phyloP scores from a whole-genome alignment of 2,113 vertebrate genomes.

The Parus major region DNA sequence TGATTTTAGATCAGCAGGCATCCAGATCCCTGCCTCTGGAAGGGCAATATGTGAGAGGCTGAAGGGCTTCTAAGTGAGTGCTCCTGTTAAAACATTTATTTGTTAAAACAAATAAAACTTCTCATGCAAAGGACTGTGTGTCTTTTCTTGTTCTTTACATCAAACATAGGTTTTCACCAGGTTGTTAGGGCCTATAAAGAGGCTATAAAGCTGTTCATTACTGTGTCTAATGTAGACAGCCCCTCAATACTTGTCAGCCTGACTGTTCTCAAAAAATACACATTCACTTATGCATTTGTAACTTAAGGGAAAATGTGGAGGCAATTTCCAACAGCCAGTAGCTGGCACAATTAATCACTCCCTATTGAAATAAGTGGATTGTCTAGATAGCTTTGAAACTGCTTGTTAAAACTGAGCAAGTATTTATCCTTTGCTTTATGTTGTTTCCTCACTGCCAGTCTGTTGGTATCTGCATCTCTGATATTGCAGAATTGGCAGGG shows the following conservation, averaged over 20 bases:
- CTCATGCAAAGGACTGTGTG: not conserved
- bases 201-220: not conserved
- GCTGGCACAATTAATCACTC: not conserved
- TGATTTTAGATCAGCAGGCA: not conserved
- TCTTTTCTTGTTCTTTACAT: not conserved
- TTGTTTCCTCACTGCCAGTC: not conserved
- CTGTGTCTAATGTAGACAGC: not conserved
- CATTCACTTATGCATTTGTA: not conserved
- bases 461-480: not conserved
- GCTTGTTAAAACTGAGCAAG: not conserved
- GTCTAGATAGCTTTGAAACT: not conserved
- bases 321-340: not conserved
- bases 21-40: not conserved
- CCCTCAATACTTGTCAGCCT: not conserved
- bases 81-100: not conserved
- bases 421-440: not conserved
- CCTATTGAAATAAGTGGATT: not conserved
- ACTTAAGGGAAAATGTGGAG: not conserved
- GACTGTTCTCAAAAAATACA: not conserved
- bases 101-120: slow-evolving; percentile 55
- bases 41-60: not conserved
- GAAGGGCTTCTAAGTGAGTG: not conserved
- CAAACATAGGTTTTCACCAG: not conserved
- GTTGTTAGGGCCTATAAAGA: not conserved
- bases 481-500: not conserved